Evolutionary conservation across 2,113 vertebrate species (phyloP).

Genomic region (Mola mola): DNA sequence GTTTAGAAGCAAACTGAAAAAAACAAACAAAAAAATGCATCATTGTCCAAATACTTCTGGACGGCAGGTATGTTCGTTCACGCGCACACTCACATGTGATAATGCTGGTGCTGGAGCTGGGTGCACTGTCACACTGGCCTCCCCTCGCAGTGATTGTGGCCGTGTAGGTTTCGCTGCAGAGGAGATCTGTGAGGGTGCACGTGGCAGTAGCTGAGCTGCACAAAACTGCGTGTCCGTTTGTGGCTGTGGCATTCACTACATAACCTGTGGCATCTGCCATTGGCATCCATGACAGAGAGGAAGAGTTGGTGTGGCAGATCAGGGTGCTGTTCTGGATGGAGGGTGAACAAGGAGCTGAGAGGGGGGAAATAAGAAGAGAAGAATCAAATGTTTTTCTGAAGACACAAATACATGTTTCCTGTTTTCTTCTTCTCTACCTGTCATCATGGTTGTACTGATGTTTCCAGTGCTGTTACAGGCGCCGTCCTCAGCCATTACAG

Average conservation of each 20-base stretch:
- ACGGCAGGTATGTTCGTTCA: too few relatives aligned
- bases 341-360: constrained; percentile 66
- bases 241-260: constrained; percentile 45
- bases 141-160: constrained; percentile 57
- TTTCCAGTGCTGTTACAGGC: constrained; percentile 70
- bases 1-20: too few relatives aligned
- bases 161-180: constrained; percentile 69
- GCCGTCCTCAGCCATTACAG: constrained; percentile 66
- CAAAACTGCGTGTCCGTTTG: constrained; percentile 29
- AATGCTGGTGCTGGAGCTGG: constrained; percentile 49
- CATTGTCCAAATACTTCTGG: too few relatives aligned
- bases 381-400: not conserved
- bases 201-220: constrained; percentile 50
- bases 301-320: constrained; percentile 62
- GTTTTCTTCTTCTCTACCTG: constrained; percentile 55
- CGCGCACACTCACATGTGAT: constrained; percentile 59
- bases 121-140: constrained; percentile 58
- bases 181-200: constrained; percentile 60
- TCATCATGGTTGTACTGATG: constrained; percentile 31
- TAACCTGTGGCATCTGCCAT: constrained; percentile 55
- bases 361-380: not conserved
- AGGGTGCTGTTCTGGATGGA: constrained; percentile 45
- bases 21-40: too few relatives aligned
- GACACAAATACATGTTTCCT: not conserved
- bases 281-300: constrained; percentile 60